These are phyloP conservation scores for Ondatra zibethicus DNA, from an alignment of 2,113 vertebrate species.

Conservation along the genomic window DNA sequence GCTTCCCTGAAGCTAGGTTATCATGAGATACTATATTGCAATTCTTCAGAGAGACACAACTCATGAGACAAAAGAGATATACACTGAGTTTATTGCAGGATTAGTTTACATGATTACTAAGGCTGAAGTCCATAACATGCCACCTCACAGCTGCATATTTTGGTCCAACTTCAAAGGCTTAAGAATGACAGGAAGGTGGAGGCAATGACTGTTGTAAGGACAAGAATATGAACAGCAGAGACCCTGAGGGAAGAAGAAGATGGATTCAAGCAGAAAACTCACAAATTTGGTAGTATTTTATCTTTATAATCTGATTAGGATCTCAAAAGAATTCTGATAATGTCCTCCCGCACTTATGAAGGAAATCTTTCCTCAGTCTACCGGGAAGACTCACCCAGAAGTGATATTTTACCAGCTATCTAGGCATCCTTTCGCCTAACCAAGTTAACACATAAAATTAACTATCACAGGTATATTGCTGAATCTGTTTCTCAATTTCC, in stretches of 20 bases:
- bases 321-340: no score
- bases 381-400: background rate
- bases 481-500: background rate
- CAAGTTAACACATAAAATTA: background rate
- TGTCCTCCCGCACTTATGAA: background rate
- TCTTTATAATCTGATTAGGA: background rate
- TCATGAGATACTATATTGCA: background rate
- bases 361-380: background rate
- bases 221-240: background rate
- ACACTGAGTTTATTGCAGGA: background rate
- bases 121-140: background rate
- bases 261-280: background rate
- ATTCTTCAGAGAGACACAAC: background rate
- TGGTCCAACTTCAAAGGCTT: background rate
- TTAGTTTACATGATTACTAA: background rate
- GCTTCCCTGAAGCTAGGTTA: background rate
- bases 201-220: fast-evolving
- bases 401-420: background rate
- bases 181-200: background rate
- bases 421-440: background rate
- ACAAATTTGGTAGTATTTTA: background rate
- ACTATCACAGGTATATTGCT: background rate
- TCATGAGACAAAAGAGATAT: background rate
- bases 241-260: background rate
- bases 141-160: background rate